Evolutionary conservation across 2,797 vertebrate species (phyloP).

Genomic region (Microhierax caerulescens): DNA sequence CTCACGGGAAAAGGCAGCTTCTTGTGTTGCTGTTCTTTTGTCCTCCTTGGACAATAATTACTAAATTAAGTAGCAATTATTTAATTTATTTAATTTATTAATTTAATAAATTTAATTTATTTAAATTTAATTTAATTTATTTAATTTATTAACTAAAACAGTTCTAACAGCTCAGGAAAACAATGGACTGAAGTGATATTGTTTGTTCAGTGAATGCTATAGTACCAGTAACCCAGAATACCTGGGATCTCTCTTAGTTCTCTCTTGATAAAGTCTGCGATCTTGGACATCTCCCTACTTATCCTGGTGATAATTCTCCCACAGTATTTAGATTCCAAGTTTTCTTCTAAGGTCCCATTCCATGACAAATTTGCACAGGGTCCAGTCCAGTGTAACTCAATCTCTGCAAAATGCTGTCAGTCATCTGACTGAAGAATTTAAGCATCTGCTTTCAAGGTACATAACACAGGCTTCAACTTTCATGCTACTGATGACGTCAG

Average conservation of each 20-base stretch:
- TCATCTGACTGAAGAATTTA: neutral
- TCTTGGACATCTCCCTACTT: fast-evolving
- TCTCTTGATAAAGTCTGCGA: neutral
- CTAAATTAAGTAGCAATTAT: neutral
- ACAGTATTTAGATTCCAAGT: neutral
- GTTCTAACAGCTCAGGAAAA: neutral
- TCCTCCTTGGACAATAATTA: neutral
- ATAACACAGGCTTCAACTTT: neutral
- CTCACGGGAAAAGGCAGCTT: neutral
- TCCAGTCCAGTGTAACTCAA: neutral
- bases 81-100: too few species aligned
- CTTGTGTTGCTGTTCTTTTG: neutral
- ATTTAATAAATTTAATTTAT: too few species aligned
- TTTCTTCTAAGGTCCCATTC: neutral
- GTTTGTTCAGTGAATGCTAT: neutral
- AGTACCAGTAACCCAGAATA: neutral
- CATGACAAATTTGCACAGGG: neutral
- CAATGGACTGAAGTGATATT: neutral
- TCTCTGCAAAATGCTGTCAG: neutral
- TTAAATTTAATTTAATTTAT: too few species aligned
- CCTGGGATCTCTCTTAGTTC: neutral
- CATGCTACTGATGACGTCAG: neutral
- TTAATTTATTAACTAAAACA: too few species aligned
- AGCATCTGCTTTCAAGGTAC: neutral
- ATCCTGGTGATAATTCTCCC: neutral